Evolutionary conservation across 2,888 invertebrate species (phyloP).

Genomic region (Sphaerophoria taeniata): DNA sequence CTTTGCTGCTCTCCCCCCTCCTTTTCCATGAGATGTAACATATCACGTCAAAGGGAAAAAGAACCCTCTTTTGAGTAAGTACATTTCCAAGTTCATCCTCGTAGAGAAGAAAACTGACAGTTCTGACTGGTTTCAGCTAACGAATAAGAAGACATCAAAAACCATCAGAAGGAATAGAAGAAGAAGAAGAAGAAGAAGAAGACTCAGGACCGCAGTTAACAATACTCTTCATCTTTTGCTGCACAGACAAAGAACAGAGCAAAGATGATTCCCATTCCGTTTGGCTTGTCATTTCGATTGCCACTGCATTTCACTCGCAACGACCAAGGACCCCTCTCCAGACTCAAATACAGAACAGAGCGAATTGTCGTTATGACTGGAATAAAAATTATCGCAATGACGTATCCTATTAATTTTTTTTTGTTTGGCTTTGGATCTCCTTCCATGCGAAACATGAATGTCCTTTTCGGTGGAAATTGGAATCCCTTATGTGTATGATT

Average conservation of each 20-base stretch:
- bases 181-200: too few relatives aligned
- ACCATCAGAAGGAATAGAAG: too few relatives aligned
- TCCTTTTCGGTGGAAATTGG: constrained; percentile 38
- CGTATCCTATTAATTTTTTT: constrained; percentile 73
- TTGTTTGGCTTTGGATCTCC: not conserved
- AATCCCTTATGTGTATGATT: constrained; percentile 71
- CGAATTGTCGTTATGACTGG: constrained; percentile 68
- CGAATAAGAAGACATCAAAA: constrained; percentile 15
- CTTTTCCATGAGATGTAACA: constrained; percentile 4
- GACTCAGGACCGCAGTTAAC: not conserved
- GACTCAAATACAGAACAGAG: too few relatives aligned
- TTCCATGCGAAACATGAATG: constrained; percentile 55
- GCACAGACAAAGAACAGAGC: not conserved
- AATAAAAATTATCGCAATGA: constrained; percentile 75
- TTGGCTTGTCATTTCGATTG: constrained; percentile 46
- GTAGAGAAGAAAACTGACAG: constrained; percentile 57
- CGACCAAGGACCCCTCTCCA: constrained; percentile 10
- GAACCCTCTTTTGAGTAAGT: constrained; percentile 51
- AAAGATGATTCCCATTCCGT: constrained; percentile 5
- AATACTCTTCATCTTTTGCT: not conserved
- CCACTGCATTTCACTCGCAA: constrained; percentile 40
- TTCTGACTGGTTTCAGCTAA: constrained; percentile 47
- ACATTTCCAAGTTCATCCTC: constrained; percentile 53
- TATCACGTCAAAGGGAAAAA: not conserved
- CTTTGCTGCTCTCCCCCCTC: too few relatives aligned